Base-by-base conservation (phyloP, 1,140 invertebrate genomes). In the Cephus cinctus region DNA sequence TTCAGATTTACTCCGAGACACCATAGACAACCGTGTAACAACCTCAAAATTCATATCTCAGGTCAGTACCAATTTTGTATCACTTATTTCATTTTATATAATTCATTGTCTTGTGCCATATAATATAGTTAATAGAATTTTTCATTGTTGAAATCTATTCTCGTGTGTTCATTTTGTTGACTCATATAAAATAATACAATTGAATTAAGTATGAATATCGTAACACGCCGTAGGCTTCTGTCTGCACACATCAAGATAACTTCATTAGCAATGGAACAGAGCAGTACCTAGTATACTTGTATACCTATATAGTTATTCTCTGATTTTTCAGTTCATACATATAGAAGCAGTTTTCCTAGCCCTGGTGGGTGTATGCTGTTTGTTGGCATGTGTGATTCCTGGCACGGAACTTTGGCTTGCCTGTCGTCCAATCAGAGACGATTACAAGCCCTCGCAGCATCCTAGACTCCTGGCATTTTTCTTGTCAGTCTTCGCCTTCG, bases 391-490 rank as follows among this genome's bases (percentile, higher is more conserved):
- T 50, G 50, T 76, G 40, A 61, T 75, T 52, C 73, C 73, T 50
- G 63, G 64, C 38, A 74, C 63, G 31, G 73, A 76, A 53, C 56
- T 69, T 50, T 76, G 67, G 63, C 63, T 76, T 43, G 71, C 69
- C 39, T 76, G 72, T 58, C 65, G 71, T 25, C 66, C 69, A 51
- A 61, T 64, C 34, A 59, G 52, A 42, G 51, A 63, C 39, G 65
- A 68, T 62, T 74, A 72, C 47, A 65, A 72, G 51, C 65, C 66
- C 0, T 43, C 57, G 12, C 62, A 59, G 43, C 63, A 67, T 62
- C 61, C 67, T 4, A 53, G 62, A 43, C 43, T 59, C 34, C 51
- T 69, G 35, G 44, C 69, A 19, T 74, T 67, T 56, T 54, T 65
- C 43, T 62, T 74, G 19, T 47, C 43, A 16, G 27, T 69, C 43